These are phyloP conservation scores for Cheilinus undulatus DNA, from an alignment of 2,113 vertebrate species.

Conservation along the genomic window DNA sequence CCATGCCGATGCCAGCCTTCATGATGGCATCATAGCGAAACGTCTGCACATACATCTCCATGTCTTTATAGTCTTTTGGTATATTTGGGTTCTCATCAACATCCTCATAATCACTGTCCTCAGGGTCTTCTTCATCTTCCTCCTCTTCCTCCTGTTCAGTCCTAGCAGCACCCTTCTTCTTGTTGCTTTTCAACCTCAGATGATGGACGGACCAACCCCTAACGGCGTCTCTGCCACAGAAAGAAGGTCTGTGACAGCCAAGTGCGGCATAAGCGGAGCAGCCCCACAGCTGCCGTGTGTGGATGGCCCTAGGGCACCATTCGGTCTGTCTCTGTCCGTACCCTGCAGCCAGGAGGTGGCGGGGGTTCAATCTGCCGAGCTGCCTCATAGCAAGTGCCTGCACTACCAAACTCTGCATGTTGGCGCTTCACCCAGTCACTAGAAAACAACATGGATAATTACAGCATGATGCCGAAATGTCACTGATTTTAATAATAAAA, in stretches of 20 bases:
- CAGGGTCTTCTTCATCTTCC: slow-evolving; percentile 82
- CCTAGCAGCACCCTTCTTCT: slow-evolving; percentile 81
- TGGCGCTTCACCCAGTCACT: slow-evolving; percentile 54
- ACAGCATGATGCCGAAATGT: not conserved
- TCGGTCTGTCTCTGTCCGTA: slow-evolving; percentile 52
- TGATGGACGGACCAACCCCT: slow-evolving; percentile 75
- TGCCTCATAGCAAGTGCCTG: slow-evolving; percentile 79
- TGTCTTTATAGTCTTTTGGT: slow-evolving; percentile 91
- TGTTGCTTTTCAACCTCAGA: slow-evolving; percentile 88
- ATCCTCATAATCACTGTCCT: slow-evolving; percentile 85
- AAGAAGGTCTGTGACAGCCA: slow-evolving; percentile 50
- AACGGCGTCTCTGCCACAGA: slow-evolving; percentile 50
- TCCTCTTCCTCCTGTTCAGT: slow-evolving; percentile 78
- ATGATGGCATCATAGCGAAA: slow-evolving; percentile 92
- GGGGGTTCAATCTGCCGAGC: slow-evolving; percentile 70
- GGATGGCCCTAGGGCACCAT: slow-evolving; percentile 79
- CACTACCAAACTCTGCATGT: slow-evolving; percentile 80
- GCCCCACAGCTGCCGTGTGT: slow-evolving; percentile 79
- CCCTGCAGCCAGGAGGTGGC: slow-evolving; percentile 68
- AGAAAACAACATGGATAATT: not conserved
- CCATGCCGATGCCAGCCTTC: slow-evolving; percentile 90
- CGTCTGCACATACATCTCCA: slow-evolving; percentile 90
- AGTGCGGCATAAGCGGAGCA: slow-evolving; percentile 34
- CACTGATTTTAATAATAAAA: too few relatives aligned
- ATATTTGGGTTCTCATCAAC: slow-evolving; percentile 74